Percentiles rank a stretch among this genome's conserved stretches.
Evolutionary conservation across 2,888 invertebrate species (phyloP).

Genomic region (Acleris laterana): DNA sequence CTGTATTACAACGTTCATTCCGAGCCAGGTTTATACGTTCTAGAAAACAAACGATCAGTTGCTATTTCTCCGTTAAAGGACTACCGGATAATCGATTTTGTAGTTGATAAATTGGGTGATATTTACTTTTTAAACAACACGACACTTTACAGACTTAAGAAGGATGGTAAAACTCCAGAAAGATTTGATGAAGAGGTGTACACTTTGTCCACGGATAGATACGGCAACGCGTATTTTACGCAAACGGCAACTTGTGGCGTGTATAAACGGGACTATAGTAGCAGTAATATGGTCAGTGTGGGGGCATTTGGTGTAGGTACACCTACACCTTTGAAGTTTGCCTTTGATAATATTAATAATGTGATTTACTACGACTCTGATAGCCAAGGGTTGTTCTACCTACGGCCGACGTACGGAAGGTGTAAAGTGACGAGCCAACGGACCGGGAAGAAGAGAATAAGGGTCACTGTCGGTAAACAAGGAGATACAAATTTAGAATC

Average conservation of each 20-base stretch:
- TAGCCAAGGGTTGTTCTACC: conserved; percentile 57
- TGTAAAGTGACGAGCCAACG: conserved; percentile 55
- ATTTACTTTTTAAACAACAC: conserved; percentile 64
- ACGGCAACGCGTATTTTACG: conserved; percentile 59
- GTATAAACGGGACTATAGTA: conserved; percentile 60
- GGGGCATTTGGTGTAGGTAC: conserved; percentile 60
- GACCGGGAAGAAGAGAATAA: conserved; percentile 39
- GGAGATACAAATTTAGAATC: no score
- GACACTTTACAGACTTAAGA: conserved; percentile 56
- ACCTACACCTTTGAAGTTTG: conserved; percentile 54
- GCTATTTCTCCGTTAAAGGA: background rate
- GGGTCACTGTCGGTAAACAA: background rate
- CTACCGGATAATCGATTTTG: conserved; percentile 65
- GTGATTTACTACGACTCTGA: conserved; percentile 62
- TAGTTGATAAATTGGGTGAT: conserved; percentile 61
- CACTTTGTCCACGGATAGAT: conserved; percentile 58
- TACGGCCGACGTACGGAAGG: conserved; percentile 58
- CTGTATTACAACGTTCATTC: conserved; percentile 59
- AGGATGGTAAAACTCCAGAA: conserved; percentile 50
- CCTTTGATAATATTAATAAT: conserved; percentile 66
- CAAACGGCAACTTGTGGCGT: conserved; percentile 59
- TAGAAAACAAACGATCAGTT: conserved; percentile 51
- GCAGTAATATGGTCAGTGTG: conserved; percentile 49
- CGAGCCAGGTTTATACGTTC: conserved; percentile 54
- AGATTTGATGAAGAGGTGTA: conserved; percentile 60